phyloP scores from a whole-genome alignment of 2,888 invertebrate genomes.

The Zaprionus bogoriensis region DNA sequence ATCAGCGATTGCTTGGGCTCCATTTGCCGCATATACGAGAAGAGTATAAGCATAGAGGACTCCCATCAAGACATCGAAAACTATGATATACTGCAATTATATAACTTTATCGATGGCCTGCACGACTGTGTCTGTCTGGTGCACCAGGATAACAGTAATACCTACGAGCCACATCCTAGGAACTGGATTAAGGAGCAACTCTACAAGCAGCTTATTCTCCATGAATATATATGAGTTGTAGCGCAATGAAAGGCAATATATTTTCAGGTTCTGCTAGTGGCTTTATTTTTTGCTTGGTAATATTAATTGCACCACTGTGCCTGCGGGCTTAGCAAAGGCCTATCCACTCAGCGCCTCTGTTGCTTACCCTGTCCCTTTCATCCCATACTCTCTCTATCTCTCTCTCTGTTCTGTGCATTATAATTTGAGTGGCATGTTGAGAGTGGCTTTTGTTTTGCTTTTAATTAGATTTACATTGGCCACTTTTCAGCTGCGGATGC shows the following conservation, averaged over 20 bases:
- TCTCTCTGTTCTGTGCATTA: constrained; percentile 51
- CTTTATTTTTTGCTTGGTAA: too few species aligned
- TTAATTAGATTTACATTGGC: constrained; percentile 79
- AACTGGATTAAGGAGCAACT: constrained; percentile 19
- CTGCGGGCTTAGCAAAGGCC: neutral
- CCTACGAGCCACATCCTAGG: constrained; percentile 4
- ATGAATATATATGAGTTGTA: neutral
- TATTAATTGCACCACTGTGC: constrained; percentile 14
- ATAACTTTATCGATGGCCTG: constrained; percentile 14
- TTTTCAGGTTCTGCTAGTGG: too few species aligned
- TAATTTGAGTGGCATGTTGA: constrained; percentile 77
- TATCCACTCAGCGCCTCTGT: constrained; percentile 4
- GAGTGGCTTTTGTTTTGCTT: constrained; percentile 78
- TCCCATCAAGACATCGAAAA: neutral
- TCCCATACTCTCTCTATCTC: neutral
- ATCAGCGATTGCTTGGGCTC: constrained; percentile 1
- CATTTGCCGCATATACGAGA: constrained; percentile 12
- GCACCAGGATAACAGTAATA: neutral
- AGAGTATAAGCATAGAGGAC: neutral
- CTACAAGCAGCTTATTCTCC: neutral
- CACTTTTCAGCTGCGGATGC: constrained; percentile 74
- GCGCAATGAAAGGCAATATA: too few species aligned
- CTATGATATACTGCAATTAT: neutral
- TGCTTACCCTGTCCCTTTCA: neutral
- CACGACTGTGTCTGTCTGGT: constrained; percentile 13